Evolutionary conservation across 2,113 vertebrate species (phyloP), one percentile per base, ranked within the genome.

Genomic region (Otus sunia): DNA sequence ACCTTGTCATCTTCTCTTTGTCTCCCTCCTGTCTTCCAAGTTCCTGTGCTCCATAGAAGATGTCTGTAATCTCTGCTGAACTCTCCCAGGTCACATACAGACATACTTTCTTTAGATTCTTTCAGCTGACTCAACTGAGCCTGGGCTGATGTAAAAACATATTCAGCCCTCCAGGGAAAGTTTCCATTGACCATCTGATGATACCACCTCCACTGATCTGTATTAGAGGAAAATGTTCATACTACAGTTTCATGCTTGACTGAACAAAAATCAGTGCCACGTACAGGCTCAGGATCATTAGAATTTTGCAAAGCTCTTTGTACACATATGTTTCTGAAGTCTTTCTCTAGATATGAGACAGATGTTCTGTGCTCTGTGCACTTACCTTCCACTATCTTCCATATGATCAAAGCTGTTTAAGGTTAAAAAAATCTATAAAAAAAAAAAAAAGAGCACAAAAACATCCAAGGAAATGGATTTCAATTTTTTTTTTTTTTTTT

Each of bases 151-250:
- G 37, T 58, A 86, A 87, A 95, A 88, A 50, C 63, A 16, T 91
- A 52, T 64, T 68, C 27, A 92, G 18, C 49, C 67, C 86, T 90
- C 82, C 29, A 32, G 85, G 71, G 78, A 62, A 82, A 71, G 62
- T 82, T 94, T 59, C 78, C 39, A 27, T 39, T 97, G 86, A 94
- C 76, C 95, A 95, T 82, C 80, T 87, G 87, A 96, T 95, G 76
- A 60, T 88, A 81, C 53, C 36, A 86, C 45, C 91, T 92, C 47
- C 36, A 55, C 55, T 86, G 81, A 85, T 72, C 66, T 93, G 39
- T 82, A 45, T 68, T 88, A 80, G 53, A 92, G 41, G 36, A 91
- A 92, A 95, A 92, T 80, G 39, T 56, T 96, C 90, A 71, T 69
- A 8, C 55, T 80, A 29, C 45, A 91, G 63, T 88, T 96, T 78